phyloP scores from a whole-genome alignment of 2,797 vertebrate genomes.

The Sylvilagus floridanus region DNA sequence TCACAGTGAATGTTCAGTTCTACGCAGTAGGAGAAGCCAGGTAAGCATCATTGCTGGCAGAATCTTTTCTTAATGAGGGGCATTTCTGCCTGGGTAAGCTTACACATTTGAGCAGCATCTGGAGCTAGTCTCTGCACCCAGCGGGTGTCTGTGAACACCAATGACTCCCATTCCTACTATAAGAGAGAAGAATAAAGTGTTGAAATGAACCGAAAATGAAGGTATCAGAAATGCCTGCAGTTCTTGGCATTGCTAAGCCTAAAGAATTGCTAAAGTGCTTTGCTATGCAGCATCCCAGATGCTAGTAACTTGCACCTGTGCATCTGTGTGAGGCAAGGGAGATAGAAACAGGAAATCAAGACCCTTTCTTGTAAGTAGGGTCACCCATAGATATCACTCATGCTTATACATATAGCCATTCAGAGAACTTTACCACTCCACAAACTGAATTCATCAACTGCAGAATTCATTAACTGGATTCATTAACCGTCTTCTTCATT shows the following conservation, averaged over 20 bases:
- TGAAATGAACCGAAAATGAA: constrained; percentile 60
- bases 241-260: constrained; percentile 48
- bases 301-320: constrained; percentile 51
- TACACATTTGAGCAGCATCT: constrained; percentile 67
- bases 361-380: background rate
- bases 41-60: constrained; percentile 67
- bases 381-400: background rate
- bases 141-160: constrained; percentile 54
- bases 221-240: constrained; percentile 10
- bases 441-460: background rate
- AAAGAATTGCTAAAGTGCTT: constrained; percentile 49
- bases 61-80: constrained; percentile 74
- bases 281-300: constrained; percentile 18
- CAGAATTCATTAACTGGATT: background rate
- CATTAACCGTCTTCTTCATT: background rate
- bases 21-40: constrained; percentile 66
- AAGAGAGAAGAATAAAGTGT: background rate
- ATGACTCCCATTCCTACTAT: constrained; percentile 49
- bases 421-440: background rate
- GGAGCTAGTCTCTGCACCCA: constrained; percentile 63
- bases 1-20: background rate
- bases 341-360: background rate
- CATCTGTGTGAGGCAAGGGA: background rate
- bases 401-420: background rate
- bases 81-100: constrained; percentile 76